A percentile compares a stretch with the other conserved stretches of the same genome.
Evolutionary conservation across 2,113 vertebrate genomes (phyloP).

Genomic region (Otolemur garnettii): DNA sequence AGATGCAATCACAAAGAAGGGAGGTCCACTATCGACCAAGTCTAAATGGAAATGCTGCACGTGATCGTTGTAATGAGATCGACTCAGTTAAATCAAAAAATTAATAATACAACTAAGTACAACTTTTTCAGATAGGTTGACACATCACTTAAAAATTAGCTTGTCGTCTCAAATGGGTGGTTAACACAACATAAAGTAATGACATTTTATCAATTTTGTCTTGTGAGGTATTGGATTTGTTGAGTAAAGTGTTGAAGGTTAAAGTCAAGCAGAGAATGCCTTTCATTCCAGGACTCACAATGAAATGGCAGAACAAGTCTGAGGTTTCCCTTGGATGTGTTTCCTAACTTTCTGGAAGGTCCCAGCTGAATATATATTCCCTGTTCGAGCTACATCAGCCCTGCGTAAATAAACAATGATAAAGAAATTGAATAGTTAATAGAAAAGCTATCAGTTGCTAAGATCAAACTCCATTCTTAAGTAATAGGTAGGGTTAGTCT

Average conservation of each 20-base stretch:
- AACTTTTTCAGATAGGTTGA: conserved; percentile 25
- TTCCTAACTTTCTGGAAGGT: conserved; percentile 31
- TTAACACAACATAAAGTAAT: not conserved
- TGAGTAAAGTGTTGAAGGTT: not conserved
- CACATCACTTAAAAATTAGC: not conserved
- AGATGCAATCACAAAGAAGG: not conserved
- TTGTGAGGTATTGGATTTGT: not conserved
- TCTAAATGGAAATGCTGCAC: not conserved
- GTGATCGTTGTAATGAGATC: not conserved
- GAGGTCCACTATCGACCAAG: not conserved
- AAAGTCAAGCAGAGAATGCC: not conserved
- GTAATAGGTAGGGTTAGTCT: conserved; percentile 30
- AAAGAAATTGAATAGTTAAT: conserved; percentile 28
- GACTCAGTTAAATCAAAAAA: conserved; percentile 47
- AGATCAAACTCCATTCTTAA: not conserved
- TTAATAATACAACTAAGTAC: not conserved
- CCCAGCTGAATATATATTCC: not conserved
- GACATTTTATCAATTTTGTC: not conserved
- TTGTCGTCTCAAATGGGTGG: conserved; percentile 1
- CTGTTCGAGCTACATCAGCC: not conserved
- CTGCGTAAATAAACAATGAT: conserved; percentile 22
- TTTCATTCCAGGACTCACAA: not conserved
- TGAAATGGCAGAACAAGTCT: conserved; percentile 38
- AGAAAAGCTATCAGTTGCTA: conserved; percentile 22
- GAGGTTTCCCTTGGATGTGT: not conserved